Conservation (phyloP, 2,797 vertebrate species). For the Dendrocincla fuliginosa region DNA sequence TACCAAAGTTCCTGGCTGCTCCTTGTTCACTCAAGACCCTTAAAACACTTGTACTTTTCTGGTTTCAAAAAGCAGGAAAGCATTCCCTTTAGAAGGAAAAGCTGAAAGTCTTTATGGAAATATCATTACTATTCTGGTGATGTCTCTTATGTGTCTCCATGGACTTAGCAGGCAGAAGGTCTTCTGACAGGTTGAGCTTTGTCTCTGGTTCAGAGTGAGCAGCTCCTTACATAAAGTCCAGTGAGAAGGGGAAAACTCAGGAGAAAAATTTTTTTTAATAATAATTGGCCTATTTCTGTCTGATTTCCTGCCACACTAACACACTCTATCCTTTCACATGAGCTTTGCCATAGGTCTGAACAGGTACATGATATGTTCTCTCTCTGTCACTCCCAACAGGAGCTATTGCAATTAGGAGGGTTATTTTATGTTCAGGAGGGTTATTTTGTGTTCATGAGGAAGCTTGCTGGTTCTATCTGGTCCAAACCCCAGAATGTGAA, state of each 20-base stretch:
- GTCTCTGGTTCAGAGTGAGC: background rate
- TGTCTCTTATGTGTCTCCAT: background rate
- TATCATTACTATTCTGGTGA: background rate
- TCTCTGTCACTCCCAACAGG: background rate
- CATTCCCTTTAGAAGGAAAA: background rate
- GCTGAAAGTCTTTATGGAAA: background rate
- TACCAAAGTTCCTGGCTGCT: background rate
- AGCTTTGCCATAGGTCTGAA: background rate
- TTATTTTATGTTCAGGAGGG: background rate
- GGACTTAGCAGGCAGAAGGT: background rate
- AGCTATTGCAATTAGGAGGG: background rate
- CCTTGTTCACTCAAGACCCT: background rate
- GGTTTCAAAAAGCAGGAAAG: background rate
- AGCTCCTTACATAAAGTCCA: background rate
- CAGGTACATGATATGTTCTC: background rate
- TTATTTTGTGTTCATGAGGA: background rate
- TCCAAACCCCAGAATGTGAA: background rate
- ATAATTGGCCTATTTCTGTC: background rate
- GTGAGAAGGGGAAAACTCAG: background rate
- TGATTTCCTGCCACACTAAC: background rate
- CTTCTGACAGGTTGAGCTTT: background rate
- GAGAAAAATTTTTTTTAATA: background rate
- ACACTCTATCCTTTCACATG: background rate
- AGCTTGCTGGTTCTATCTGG: background rate
- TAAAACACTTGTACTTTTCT: background rate